Percentiles rank a stretch among this genome's conserved stretches.
These are phyloP conservation scores for Craseonycteris thonglongyai DNA, from an alignment of 2,113 vertebrate genomes.

Conservation along the genomic window DNA sequence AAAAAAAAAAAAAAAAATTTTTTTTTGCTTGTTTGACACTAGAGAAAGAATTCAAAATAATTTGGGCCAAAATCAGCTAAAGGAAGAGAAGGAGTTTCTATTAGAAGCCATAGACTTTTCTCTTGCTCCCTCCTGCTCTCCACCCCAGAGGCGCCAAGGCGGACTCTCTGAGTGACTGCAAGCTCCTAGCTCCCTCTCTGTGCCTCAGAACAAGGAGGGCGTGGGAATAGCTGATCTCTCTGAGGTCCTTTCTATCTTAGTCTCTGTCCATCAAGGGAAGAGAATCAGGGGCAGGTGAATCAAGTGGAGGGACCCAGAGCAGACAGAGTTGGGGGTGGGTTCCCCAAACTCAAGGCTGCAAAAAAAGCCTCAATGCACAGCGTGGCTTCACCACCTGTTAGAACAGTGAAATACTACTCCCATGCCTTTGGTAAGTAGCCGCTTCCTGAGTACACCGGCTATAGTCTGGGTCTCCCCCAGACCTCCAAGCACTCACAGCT, in stretches of 20 bases:
- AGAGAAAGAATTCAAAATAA: not conserved
- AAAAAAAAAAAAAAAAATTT: not conserved
- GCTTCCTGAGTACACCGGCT: not conserved
- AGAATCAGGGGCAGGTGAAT: not conserved
- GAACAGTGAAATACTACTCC: not conserved
- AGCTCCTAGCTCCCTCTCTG: not conserved
- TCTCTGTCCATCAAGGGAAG: not conserved
- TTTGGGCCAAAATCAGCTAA: not conserved
- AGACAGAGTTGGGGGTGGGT: not conserved
- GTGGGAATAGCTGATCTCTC: not conserved
- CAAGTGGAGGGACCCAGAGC: not conserved
- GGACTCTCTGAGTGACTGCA: not conserved
- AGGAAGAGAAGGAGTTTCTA: not conserved
- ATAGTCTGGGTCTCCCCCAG: not conserved
- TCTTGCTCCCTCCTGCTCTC: not conserved
- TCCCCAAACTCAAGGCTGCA: not conserved
- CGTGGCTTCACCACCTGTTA: not conserved
- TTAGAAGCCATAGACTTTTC: not conserved
- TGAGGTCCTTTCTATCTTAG: not conserved
- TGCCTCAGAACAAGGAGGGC: not conserved
- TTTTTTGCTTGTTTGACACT: not conserved
- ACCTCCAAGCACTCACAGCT: not conserved
- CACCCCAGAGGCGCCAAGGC: not conserved
- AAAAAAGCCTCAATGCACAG: not conserved
- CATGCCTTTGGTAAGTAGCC: not conserved